Base-by-base conservation (phyloP, 2,888 invertebrate species). In the Drosophila atroscutellata region DNA sequence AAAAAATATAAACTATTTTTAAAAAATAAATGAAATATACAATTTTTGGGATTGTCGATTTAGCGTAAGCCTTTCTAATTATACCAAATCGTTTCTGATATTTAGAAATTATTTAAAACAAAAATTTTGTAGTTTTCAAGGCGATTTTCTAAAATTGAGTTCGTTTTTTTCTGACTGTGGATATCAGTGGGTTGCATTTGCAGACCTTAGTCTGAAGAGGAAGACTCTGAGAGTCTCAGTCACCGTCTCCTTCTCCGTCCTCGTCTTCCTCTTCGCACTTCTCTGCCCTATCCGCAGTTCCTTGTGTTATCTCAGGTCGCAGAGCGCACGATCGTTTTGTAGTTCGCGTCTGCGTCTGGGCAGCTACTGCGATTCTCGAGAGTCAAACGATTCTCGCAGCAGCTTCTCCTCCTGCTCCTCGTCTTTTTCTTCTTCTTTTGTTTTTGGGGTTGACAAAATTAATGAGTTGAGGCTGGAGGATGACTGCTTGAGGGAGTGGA, bases 371-470 rank as follows among this genome's bases (percentile, higher is more conserved):
- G 88, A 88, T 82, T 83, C 76, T 50, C 7, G 26, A 15, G 45
- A 45, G 45, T 45, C 45, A 54, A 67, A 52, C 66, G 66, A 57
- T 72, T 68, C 59, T 55, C 50, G n/a, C n/a, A 28, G 28, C 57
- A 60, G 47, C 50, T 37, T 11, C 39, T 9, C 2, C 39, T n/a
- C 2, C 9, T 20, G 5, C 34, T 2, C 42, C 39, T 39, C 52
- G 36, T 65, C 49, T 32, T 26, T 51, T 39, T 11, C 30, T 20
- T 20, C 42, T 30, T 15, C n/a, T 34, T 64, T 75, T 67, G 66
- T 71, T 80, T 80, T 83, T 76, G 39, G 54, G 79, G 89, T 86
- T 86, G 86, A 86, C 86, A 89, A 86, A 86, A 86, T 86, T 86
- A 86, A 86, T 86, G 86, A 86, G 86, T 84, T 80, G 77, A 63